Percentiles rank a stretch among this genome's conserved stretches.
These are phyloP conservation scores for Piezodorus guildinii DNA, from an alignment of 1,140 invertebrate species.

Conservation along the genomic window DNA sequence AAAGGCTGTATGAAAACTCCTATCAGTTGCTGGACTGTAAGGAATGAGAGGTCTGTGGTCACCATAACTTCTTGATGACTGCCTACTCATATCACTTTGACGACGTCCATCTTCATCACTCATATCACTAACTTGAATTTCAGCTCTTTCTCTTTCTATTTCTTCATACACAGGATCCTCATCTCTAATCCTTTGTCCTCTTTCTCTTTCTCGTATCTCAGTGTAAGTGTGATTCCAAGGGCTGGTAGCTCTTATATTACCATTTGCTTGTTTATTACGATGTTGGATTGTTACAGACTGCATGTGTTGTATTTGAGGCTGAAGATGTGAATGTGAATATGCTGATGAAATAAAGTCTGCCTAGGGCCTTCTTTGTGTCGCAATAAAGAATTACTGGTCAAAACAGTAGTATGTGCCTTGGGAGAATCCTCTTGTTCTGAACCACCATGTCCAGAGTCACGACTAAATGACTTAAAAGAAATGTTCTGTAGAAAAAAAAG, in stretches of 20 bases:
- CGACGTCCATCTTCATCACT: constrained; percentile 64
- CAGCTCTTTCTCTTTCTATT: constrained; percentile 50
- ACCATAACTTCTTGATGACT: constrained; percentile 65
- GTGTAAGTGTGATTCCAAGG: constrained; percentile 48
- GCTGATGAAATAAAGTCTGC: constrained; percentile 25
- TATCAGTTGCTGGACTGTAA: constrained; percentile 42
- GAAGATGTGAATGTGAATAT: constrained; percentile 25
- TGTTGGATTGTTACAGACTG: constrained; percentile 30
- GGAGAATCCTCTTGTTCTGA: constrained; percentile 53
- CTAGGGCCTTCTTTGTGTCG: constrained; percentile 16
- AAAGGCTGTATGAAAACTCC: constrained; percentile 30
- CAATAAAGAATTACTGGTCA: constrained; percentile 27
- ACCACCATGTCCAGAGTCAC: constrained; percentile 48
- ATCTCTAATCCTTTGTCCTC: constrained; percentile 41
- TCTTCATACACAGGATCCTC: constrained; percentile 75
- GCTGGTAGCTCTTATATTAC: constrained; percentile 29
- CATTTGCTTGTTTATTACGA: constrained; percentile 33
- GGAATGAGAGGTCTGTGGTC: constrained; percentile 65
- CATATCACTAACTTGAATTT: constrained; percentile 63
- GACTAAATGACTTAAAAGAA: constrained; percentile 56
- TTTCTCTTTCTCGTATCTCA: constrained; percentile 42
- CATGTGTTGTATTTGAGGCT: constrained; percentile 21
- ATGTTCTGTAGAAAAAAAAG: constrained; percentile 46
- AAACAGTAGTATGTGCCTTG: constrained; percentile 41
- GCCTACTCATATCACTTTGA: constrained; percentile 62